phyloP scores from a whole-genome alignment of 2,797 vertebrate genomes.

The Gymnothorax javanicus region DNA sequence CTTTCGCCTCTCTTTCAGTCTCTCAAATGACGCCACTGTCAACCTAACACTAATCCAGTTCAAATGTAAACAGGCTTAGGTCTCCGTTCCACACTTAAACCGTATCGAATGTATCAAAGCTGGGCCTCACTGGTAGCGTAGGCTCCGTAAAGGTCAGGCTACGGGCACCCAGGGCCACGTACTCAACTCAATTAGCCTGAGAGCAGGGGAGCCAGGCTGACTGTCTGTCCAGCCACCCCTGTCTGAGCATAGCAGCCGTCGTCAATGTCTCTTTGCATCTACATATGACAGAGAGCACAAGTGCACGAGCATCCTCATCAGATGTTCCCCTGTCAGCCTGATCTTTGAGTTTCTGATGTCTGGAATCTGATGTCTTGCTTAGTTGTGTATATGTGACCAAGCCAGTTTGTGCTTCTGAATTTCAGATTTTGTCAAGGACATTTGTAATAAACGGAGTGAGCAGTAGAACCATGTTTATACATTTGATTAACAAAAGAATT shows the following conservation, averaged over 20 bases:
- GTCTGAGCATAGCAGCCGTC: constrained; percentile 34
- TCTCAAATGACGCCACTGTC: constrained; percentile 65
- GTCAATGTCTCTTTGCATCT: constrained; percentile 26
- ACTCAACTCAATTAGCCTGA: constrained; percentile 78
- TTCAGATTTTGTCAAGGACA: constrained; percentile 33
- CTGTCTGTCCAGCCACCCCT: constrained; percentile 64
- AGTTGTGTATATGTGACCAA: background rate
- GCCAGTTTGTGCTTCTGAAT: constrained; percentile 42
- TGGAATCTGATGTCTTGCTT: background rate
- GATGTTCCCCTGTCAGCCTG: too few species aligned
- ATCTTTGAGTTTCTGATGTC: background rate
- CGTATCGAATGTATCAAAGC: constrained; percentile 96
- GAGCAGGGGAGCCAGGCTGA: constrained; percentile 62
- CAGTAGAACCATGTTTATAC: constrained; percentile 33
- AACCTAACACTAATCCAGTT: constrained; percentile 79
- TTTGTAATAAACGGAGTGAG: background rate
- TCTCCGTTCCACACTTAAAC: constrained; percentile 83
- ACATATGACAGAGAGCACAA: constrained; percentile 15
- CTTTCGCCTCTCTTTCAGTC: constrained; percentile 30
- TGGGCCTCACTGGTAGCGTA: constrained; percentile 59
- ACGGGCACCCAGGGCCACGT: constrained; percentile 74
- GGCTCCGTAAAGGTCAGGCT: constrained; percentile 65
- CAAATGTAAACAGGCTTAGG: constrained; percentile 83
- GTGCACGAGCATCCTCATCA: background rate
- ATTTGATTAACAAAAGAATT: constrained; percentile 58